Evolutionary conservation across 53 echinoderm and acorn worm genomes (phyloP).

Genomic region (Crossaster papposus): DNA sequence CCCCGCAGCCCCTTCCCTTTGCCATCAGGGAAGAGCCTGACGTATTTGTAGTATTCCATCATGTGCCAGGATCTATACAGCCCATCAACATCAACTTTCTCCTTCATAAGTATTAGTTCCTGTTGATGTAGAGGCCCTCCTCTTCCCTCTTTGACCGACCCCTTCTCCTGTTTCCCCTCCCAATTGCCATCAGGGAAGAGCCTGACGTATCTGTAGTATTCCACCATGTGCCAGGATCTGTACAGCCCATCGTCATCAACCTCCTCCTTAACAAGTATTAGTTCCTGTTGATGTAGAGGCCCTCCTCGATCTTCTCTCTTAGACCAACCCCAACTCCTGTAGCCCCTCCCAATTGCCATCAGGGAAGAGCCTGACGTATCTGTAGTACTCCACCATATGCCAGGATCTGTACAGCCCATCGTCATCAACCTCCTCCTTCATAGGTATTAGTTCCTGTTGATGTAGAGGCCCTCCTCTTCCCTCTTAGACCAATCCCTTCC

Average conservation of each 20-base stretch:
- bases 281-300: conserved; percentile 70
- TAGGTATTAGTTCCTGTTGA: conserved; percentile 80
- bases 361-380: conserved; percentile 85
- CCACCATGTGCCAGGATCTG: no score
- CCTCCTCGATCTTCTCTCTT: conserved; percentile 31
- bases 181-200: no score
- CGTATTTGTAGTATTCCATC: conserved; percentile 84
- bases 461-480: conserved; percentile 79
- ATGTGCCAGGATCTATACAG: conserved; percentile 83
- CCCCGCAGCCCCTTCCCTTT: no score
- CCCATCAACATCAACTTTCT: conserved; percentile 76
- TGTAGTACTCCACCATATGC: no score
- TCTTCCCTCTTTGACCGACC: background rate
- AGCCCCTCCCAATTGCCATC: conserved; percentile 70
- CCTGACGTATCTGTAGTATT: no score
- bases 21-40: conserved; percentile 92
- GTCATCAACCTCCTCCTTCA: no score
- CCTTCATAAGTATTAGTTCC: conserved; percentile 74
- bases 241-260: no score
- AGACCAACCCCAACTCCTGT: no score
- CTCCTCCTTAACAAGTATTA: no score
- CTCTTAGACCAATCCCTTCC: no score
- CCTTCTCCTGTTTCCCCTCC: no score
- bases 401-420: no score
- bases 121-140: conserved; percentile 91